Base-by-base conservation (phyloP, 23 tunicate genomes). In the Styela plicata region DNA sequence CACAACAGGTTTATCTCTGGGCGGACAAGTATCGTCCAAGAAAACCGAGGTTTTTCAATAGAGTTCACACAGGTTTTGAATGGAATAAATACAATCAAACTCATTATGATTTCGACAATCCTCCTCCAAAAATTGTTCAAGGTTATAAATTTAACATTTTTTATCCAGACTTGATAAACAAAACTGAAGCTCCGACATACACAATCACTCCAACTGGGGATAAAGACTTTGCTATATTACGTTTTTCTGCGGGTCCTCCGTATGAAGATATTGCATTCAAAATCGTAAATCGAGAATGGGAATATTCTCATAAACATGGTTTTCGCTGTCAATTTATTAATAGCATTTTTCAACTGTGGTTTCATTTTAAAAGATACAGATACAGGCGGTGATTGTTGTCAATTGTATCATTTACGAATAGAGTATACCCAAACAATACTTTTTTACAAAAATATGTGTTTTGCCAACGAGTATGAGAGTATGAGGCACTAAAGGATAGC, bases 71-170 rank as follows among this genome's bases (percentile, higher is more conserved):
- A 18, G 99, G 99, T 10, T 96, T 85, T 65, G 99, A 96, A 64
- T 96, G 99, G 99, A 96, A 96, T 85, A 96, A 96, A 67, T 96
- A 96, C 97, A 96, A 96, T 65, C 99, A 96, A 82, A 96, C 97
- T 20, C 99, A 96, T 64, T 96, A 96, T 70, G 99, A 96, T 70
- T 96, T 96, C 69, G 99, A 96, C 70, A 96, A 91, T 78, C 99
- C 99, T 0, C 99, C 99, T 1, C 99, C 99, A 1, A 96, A 96
- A 76, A 80, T 96, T 13, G 99, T 96, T 20, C 99, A 96, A 70
- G 99, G 99, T 20, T 96, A 96, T 88, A 96, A 96, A 86, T 88
- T 96, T 83, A 96, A 96, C 83, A 96, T 96, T 22, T 96, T 96
- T 64, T 96, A 96, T 63, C 99, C 99, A 0, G 99, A 96, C 73